phyloP scores from a whole-genome alignment of 2,888 invertebrate species.

The Arrhopalites spinosus region DNA sequence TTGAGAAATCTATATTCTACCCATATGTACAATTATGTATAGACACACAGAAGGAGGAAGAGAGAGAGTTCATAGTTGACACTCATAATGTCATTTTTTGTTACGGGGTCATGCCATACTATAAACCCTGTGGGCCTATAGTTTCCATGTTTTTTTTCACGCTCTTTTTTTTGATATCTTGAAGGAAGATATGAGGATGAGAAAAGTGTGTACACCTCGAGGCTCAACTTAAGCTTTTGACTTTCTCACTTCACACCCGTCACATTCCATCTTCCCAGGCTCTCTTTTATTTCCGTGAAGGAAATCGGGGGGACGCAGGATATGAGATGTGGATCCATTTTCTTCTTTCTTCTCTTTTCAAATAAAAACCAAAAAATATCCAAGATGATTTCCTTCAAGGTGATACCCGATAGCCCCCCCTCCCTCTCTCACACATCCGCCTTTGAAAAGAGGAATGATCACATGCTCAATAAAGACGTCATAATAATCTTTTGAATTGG shows the following conservation, averaged over 20 bases:
- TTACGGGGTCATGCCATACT: too few relatives aligned
- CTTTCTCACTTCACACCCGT: conserved; percentile 20
- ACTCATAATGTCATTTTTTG: too few relatives aligned
- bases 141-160: too few relatives aligned
- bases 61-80: too few relatives aligned
- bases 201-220: neutral
- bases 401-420: neutral
- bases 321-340: conserved; percentile 7
- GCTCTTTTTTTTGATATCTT: too few relatives aligned
- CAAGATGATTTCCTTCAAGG: neutral
- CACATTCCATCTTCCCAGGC: conserved; percentile 21
- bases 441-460: neutral
- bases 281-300: conserved; percentile 22
- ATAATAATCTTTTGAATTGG: conserved; percentile 9
- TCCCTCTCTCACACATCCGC: neutral
- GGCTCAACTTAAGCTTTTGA: neutral
- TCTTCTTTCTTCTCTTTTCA: neutral
- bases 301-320: conserved; percentile 11
- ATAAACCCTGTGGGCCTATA: too few relatives aligned
- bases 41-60: too few relatives aligned
- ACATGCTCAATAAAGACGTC: neutral
- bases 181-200: neutral
- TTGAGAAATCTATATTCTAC: too few relatives aligned
- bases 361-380: too few relatives aligned
- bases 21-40: too few relatives aligned